Conservation (phyloP, 2,113 vertebrate species). For the Trinectes maculatus region DNA sequence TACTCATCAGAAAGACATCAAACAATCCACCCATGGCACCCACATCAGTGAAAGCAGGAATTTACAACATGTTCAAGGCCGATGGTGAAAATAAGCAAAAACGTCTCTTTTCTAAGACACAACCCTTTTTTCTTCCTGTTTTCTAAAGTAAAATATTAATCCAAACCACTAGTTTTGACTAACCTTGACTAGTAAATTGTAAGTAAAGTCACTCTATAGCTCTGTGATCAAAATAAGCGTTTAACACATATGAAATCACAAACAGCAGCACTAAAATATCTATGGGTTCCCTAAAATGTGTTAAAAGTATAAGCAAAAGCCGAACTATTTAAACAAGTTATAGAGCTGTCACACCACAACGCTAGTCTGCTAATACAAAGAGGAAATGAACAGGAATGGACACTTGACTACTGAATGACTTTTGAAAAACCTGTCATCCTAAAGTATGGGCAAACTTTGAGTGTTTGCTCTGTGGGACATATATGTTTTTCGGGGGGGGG, state of each 20-base stretch:
- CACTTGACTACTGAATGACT: constrained; percentile 70
- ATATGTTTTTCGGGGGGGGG: constrained; percentile 16
- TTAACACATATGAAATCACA: constrained; percentile 71
- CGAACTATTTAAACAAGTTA: constrained; percentile 72
- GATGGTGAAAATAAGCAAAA: constrained; percentile 53
- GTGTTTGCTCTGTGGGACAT: constrained; percentile 64
- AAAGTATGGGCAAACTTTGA: constrained; percentile 63
- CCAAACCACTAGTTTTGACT: constrained; percentile 64
- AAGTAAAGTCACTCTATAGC: constrained; percentile 73
- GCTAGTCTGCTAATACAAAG: constrained; percentile 76
- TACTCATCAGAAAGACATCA: constrained; percentile 92
- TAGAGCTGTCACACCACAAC: constrained; percentile 76
- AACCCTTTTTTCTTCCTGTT: constrained; percentile 20
- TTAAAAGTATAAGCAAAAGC: constrained; percentile 77
- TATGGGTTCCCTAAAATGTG: constrained; percentile 71
- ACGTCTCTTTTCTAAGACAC: constrained; percentile 53
- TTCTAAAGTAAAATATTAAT: constrained; percentile 54
- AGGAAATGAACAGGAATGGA: constrained; percentile 72
- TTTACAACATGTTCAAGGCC: constrained; percentile 68
- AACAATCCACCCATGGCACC: constrained; percentile 74
- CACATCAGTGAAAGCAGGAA: constrained; percentile 68
- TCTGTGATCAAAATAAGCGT: constrained; percentile 73
- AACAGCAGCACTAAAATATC: constrained; percentile 66
- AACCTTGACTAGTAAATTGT: constrained; percentile 69
- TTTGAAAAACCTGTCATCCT: constrained; percentile 67